Percentiles rank a stretch among this genome's conserved stretches.
phyloP scores from a whole-genome alignment of 1,140 invertebrate species.

The Gonioctena quinquepunctata region DNA sequence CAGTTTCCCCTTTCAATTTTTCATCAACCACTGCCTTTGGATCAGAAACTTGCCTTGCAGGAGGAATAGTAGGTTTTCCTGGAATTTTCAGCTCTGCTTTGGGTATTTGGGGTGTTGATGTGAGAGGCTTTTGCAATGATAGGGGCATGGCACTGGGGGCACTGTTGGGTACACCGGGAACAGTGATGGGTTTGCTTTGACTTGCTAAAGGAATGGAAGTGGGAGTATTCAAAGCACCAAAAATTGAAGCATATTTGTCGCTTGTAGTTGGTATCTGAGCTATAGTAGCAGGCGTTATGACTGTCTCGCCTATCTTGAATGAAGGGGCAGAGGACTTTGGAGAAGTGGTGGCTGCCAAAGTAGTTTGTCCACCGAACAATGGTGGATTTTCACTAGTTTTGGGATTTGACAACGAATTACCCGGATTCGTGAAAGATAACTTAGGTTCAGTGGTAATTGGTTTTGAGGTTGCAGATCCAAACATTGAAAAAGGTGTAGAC shows the following conservation, averaged over 20 bases:
- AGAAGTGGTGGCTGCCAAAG: constrained; percentile 24
- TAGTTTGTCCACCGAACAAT: constrained; percentile 38
- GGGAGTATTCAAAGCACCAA: constrained; percentile 20
- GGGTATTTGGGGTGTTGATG: not conserved
- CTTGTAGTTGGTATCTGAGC: not conserved
- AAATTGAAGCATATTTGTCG: constrained; percentile 33
- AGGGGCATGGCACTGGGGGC: not conserved
- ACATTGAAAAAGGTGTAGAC: not conserved
- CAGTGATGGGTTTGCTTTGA: constrained; percentile 14
- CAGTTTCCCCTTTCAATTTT: constrained; percentile 35
- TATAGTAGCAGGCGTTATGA: not conserved
- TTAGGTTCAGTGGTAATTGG: not conserved
- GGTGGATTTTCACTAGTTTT: constrained; percentile 16
- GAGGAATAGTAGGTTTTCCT: not conserved
- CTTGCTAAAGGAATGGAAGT: not conserved
- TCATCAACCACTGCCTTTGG: constrained; percentile 1
- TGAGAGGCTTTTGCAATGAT: not conserved
- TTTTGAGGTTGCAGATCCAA: not conserved
- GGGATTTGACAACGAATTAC: not conserved
- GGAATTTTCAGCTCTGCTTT: not conserved
- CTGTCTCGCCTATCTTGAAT: not conserved
- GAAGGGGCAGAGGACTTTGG: not conserved
- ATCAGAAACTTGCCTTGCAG: not conserved
- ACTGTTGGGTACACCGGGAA: not conserved
- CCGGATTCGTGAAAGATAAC: not conserved